phyloP scores from a whole-genome alignment of 2,113 vertebrate species.

The Megaleporinus macrocephalus region DNA sequence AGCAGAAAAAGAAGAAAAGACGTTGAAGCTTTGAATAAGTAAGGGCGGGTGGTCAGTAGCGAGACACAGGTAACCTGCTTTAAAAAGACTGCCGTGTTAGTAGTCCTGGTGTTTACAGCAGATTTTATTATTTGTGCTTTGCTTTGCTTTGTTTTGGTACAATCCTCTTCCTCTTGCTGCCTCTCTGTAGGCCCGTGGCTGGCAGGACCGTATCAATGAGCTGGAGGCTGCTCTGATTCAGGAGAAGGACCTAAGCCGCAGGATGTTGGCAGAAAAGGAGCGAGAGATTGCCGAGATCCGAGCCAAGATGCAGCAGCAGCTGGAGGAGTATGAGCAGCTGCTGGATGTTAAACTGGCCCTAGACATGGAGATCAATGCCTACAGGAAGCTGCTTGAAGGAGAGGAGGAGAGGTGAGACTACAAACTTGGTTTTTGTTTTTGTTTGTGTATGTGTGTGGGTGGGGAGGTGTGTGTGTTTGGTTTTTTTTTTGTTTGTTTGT shows the following conservation, averaged over 20 bases:
- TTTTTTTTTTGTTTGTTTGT: no score
- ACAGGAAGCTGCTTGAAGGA: conserved; percentile 89
- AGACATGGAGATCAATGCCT: conserved; percentile 93
- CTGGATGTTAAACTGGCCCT: conserved; percentile 91
- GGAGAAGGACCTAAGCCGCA: conserved; percentile 79
- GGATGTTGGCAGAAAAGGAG: conserved; percentile 81
- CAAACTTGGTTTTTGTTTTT: not conserved
- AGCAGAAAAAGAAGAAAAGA: not conserved
- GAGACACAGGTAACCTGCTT: not conserved
- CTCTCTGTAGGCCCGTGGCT: conserved; percentile 77
- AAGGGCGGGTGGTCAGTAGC: not conserved
- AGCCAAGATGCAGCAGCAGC: conserved; percentile 84
- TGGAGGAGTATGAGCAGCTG: conserved; percentile 87
- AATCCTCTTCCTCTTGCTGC: not conserved
- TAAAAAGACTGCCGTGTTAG: not conserved
- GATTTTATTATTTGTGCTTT: not conserved
- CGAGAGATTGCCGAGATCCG: conserved; percentile 80
- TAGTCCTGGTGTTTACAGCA: not conserved
- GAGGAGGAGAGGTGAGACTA: conserved; percentile 88
- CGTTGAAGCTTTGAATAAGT: not conserved
- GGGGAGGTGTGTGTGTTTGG: no score
- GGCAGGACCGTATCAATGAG: conserved; percentile 83
- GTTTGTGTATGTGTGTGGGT: no score
- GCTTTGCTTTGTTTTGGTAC: not conserved
- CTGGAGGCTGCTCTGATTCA: conserved; percentile 81